Evolutionary conservation across 2,797 vertebrate species (phyloP).

Genomic region (Halcyon chelicuti): DNA sequence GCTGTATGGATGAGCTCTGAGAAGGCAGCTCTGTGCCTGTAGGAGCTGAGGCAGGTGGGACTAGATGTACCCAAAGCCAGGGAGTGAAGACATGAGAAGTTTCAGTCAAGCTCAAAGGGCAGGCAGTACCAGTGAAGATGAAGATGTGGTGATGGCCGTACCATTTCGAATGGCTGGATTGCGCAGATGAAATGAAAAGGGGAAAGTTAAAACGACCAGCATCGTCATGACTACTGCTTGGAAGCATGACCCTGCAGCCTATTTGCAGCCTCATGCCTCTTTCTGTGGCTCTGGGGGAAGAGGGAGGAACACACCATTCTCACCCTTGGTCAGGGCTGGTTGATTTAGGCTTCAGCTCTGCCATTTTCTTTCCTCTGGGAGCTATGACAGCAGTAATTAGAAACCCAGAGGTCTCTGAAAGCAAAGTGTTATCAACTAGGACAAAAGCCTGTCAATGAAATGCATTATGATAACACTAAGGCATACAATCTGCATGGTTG

Average conservation of each 20-base stretch:
- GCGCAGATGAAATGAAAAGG: fast-evolving
- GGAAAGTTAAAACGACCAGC: neutral
- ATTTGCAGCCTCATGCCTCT: fast-evolving
- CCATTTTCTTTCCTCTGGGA: neutral
- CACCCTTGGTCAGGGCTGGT: fast-evolving
- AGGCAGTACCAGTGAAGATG: neutral
- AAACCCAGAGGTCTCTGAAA: neutral
- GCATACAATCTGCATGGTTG: neutral
- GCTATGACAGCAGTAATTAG: neutral
- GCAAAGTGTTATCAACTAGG: neutral
- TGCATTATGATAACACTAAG: neutral
- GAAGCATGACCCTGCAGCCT: neutral
- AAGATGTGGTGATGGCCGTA: neutral
- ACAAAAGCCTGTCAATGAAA: neutral
- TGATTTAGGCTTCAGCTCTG: neutral
- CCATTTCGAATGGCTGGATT: fast-evolving
- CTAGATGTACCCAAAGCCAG: neutral
- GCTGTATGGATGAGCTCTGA: neutral
- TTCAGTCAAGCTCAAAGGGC: neutral
- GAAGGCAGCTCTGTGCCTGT: neutral
- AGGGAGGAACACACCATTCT: fast-evolving
- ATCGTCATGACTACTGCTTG: neutral
- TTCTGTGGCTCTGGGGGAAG: fast-evolving
- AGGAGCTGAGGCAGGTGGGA: neutral
- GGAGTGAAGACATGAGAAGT: neutral